Conservation (phyloP, 2,888 invertebrate genomes). For the Agrotis exclamationis region DNA sequence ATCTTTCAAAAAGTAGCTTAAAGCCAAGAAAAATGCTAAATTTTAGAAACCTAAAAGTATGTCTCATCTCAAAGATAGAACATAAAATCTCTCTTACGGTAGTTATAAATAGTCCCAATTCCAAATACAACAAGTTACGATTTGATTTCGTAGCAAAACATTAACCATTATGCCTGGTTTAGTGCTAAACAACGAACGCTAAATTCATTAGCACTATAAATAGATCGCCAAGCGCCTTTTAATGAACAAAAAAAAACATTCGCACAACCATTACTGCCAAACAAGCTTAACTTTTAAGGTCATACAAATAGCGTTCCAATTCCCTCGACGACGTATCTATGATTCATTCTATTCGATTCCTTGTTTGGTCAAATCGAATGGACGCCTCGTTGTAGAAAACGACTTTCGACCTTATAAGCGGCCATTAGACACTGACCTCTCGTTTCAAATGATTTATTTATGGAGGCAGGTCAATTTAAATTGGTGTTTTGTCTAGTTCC, state of each 20-base stretch:
- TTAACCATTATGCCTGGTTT: constrained; percentile 32
- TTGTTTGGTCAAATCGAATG: constrained; percentile 80
- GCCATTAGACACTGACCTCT: constrained; percentile 52
- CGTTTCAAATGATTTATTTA: constrained; percentile 35
- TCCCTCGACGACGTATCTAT: constrained; percentile 63
- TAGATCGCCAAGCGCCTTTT: constrained; percentile 55
- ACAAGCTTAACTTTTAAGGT: constrained; percentile 53
- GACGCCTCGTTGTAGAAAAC: constrained; percentile 67
- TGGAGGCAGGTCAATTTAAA: constrained; percentile 58
- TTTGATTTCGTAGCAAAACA: constrained; percentile 35
- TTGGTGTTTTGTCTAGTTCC: constrained; percentile 32
- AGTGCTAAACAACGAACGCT: constrained; percentile 33
- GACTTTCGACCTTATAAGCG: constrained; percentile 70
- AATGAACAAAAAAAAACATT: constrained; percentile 48
- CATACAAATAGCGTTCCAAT: constrained; percentile 61
- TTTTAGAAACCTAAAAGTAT: background rate
- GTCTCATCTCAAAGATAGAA: too few relatives aligned
- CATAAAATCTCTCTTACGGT: too few relatives aligned
- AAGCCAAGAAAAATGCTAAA: background rate
- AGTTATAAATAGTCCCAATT: background rate
- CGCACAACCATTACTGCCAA: constrained; percentile 31
- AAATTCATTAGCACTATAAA: constrained; percentile 64
- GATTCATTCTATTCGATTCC: constrained; percentile 74
- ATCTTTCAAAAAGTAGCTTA: background rate
- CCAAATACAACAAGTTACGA: background rate